phyloP scores from a whole-genome alignment of 1,140 invertebrate genomes.

The Aphaenogaster rudis region DNA sequence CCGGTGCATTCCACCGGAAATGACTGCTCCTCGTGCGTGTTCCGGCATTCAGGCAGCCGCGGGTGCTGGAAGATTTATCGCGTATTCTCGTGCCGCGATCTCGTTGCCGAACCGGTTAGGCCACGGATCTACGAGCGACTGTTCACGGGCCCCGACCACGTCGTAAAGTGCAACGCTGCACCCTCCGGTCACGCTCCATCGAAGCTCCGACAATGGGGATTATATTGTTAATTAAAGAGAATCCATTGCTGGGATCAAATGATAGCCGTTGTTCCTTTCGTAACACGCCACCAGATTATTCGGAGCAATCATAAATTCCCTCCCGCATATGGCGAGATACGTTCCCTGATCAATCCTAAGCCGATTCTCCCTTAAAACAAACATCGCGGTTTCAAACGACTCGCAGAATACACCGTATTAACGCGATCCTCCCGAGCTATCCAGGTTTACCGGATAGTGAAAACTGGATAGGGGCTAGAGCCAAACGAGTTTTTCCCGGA shows the following conservation, averaged over 20 bases:
- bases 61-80: conserved; percentile 72
- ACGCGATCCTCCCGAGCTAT: not conserved
- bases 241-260: conserved; percentile 37
- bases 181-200: conserved; percentile 52
- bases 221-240: conserved; percentile 63
- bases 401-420: not conserved
- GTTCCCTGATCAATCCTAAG: not conserved
- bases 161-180: conserved; percentile 52
- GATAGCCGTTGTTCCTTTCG: conserved; percentile 55
- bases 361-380: not conserved
- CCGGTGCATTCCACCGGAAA: conserved; percentile 73
- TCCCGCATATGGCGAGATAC: not conserved
- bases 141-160: conserved; percentile 34
- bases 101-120: conserved; percentile 60
- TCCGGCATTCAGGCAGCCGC: conserved; percentile 67
- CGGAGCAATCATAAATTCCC: conserved; percentile 1
- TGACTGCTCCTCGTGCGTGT: conserved; percentile 73
- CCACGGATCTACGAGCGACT: conserved; percentile 40
- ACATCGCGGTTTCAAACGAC: not conserved
- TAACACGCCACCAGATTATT: not conserved
- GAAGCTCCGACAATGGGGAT: conserved; percentile 44
- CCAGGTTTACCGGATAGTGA: too few species aligned
- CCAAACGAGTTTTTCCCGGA: too few species aligned
- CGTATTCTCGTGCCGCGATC: conserved; percentile 74
- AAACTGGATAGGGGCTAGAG: too few species aligned